These are phyloP conservation scores for Asobara japonica DNA, from an alignment of 1,140 invertebrate species.

Conservation along the genomic window DNA sequence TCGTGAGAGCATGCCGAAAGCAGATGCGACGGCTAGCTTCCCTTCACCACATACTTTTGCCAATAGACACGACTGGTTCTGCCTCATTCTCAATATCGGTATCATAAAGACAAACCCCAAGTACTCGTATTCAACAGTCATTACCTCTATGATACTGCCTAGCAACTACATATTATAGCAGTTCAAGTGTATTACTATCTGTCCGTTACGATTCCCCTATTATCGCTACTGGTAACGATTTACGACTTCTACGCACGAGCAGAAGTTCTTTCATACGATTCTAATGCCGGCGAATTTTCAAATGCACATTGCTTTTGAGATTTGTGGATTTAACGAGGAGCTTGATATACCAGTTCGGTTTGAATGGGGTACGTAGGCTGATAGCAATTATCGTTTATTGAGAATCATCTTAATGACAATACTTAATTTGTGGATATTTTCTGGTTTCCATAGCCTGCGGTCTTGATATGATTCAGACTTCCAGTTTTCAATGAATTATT, in stretches of 20 bases:
- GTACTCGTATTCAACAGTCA: not conserved
- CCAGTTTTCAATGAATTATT: too few species aligned
- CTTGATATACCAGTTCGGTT: not conserved
- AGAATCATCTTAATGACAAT: too few species aligned
- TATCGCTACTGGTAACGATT: constrained; percentile 31
- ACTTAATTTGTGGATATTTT: not conserved
- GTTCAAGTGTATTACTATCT: constrained; percentile 33
- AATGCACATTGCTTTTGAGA: not conserved
- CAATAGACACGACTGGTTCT: not conserved
- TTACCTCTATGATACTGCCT: constrained; percentile 1
- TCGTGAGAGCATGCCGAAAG: not conserved
- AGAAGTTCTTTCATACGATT: not conserved
- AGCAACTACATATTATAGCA: constrained; percentile 31
- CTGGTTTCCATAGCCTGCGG: not conserved
- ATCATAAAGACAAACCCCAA: constrained; percentile 30
- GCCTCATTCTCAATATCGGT: constrained; percentile 31
- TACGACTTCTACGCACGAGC: constrained; percentile 26
- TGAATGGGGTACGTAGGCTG: not conserved
- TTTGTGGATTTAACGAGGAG: not conserved
- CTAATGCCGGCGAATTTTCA: not conserved
- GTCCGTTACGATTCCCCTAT: constrained; percentile 33
- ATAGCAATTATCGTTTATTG: not conserved
- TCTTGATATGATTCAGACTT: too few species aligned
- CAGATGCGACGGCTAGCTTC: not conserved
- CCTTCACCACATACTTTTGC: not conserved